Evolutionary conservation across 2,797 vertebrate genomes (phyloP), one percentile per base, ranked within the genome.

Genomic region (Clarias pachynema): DNA sequence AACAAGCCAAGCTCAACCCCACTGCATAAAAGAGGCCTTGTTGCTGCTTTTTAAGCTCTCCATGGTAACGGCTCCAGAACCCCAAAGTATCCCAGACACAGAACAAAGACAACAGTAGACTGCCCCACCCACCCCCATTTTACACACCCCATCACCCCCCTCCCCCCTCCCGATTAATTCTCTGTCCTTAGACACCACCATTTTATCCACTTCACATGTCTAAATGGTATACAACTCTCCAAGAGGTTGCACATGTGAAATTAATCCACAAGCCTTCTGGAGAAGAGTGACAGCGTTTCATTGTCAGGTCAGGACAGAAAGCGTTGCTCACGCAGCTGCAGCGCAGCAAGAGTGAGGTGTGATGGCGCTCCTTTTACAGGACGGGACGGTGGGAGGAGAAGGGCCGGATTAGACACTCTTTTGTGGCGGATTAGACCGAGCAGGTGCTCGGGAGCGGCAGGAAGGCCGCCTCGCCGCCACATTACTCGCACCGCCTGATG

Each of bases 11-110:
- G 88, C 81, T 85, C 86, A 65, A 80, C 83, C 84, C 89, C 88
- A 79, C 89, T 86, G 87, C 94, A 91, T 93, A 95, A 95, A 95
- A 91, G 86, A 89, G 82, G 90, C 91, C 94, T 95, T 96, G 93
- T 96, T 87, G 92, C 69, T 83, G 78, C 82, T 84, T 22, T 91
- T 91, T 92, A 90, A 89, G 90, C 91, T 94, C 91, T 90, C 96
- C 95, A 95, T 96, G 93, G 95, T 92, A 96, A 96, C 96, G 85
- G 88, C 87, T 90, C 89, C 79, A 66, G 86, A 91, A 69, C 88
- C 84, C 92, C 84, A 66, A 94, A 95, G 94, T 94, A 95, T 95
- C 94, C 93, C 91, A 95, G 93, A 94, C 93, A 90, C 87, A 88
- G 91, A 91, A 95, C 93, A 95, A 95, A 94, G 88, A 84, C 31